Conservation (phyloP, 2,888 invertebrate genomes). For the Xanthia icteritia region DNA sequence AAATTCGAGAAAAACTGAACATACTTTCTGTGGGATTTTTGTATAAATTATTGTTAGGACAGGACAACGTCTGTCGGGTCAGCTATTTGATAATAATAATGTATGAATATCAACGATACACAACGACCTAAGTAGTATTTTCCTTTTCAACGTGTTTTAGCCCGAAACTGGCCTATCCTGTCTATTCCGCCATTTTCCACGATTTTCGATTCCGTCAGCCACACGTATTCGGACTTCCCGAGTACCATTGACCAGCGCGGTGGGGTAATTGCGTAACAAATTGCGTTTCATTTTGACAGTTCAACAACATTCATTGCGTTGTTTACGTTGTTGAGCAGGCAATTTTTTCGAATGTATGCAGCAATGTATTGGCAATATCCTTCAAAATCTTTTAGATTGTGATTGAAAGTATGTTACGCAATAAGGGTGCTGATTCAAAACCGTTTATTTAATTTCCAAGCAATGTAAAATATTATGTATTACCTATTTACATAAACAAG, state of each 20-base stretch:
- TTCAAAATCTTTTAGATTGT: no score
- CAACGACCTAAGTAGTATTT: neutral
- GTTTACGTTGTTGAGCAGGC: no score
- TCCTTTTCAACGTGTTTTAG: neutral
- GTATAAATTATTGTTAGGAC: neutral
- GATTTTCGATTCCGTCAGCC: neutral
- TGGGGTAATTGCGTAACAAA: no score
- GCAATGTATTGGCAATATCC: no score
- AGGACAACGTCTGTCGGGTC: neutral
- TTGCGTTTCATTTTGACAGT: no score
- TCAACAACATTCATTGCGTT: no score
- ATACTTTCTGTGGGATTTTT: neutral
- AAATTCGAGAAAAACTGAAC: neutral
- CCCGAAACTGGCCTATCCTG: neutral
- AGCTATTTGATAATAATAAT: neutral
- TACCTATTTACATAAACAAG: constrained; percentile 44
- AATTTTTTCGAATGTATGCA: no score
- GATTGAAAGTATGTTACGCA: no score
- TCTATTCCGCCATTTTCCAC: neutral
- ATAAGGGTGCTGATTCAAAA: no score
- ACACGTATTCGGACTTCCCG: neutral
- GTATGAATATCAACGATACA: neutral
- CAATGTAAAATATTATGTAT: constrained; percentile 25
- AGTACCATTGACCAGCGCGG: neutral
- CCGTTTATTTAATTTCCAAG: neutral